Conservation (phyloP, 2,113 vertebrate species). For the Cichladusa arquata region DNA sequence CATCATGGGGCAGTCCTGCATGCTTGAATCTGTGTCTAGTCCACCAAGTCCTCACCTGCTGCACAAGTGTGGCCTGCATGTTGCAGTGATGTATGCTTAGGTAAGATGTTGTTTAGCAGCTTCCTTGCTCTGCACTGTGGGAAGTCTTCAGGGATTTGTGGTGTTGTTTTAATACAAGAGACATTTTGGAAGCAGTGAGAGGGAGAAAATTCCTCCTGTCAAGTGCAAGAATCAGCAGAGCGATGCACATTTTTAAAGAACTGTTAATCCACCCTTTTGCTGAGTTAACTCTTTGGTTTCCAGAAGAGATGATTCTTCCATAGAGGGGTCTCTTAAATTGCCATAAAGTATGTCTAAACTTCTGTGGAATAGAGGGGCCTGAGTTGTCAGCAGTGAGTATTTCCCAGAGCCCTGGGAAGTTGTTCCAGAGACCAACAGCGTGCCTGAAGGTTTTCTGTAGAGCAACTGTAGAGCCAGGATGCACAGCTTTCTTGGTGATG, state of each 20-base stretch:
- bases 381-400: not conserved
- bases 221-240: conserved; percentile 7
- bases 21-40: not conserved
- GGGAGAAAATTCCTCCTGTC: conserved; percentile 34
- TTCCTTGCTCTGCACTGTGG: not conserved
- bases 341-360: not conserved
- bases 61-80: not conserved
- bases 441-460: not conserved
- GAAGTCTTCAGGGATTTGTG: conserved; percentile 34
- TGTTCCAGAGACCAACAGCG: not conserved
- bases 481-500: not conserved
- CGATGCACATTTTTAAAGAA: not conserved
- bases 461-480: not conserved
- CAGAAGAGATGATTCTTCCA: not conserved
- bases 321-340: not conserved
- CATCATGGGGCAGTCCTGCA: not conserved
- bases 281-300: conserved; percentile 14
- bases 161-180: conserved; percentile 4
- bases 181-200: not conserved
- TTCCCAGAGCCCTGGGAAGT: not conserved
- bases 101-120: not conserved
- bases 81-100: not conserved
- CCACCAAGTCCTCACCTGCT: not conserved
- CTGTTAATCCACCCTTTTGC: conserved; percentile 9
- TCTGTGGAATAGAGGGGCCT: not conserved